Conservation (phyloP, 1,140 invertebrate species). For the Dendroctonus ponderosae region DNA sequence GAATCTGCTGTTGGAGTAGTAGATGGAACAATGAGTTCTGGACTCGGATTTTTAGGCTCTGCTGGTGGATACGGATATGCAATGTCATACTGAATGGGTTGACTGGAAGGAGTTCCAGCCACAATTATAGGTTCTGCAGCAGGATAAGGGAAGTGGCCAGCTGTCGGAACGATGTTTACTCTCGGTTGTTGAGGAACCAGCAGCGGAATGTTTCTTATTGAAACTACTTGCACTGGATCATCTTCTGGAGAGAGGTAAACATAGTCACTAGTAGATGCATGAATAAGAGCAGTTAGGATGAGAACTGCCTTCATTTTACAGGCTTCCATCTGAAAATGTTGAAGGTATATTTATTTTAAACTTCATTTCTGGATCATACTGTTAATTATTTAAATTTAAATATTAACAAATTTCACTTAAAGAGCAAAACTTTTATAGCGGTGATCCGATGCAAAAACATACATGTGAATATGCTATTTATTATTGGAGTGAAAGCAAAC, state of each 20-base stretch:
- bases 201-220: background rate
- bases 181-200: background rate
- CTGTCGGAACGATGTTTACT: background rate
- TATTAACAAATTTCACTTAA: too few relatives aligned
- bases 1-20: too few relatives aligned
- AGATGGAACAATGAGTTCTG: background rate
- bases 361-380: too few relatives aligned
- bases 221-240: background rate
- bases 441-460: too few relatives aligned
- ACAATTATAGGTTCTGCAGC: conserved; percentile 6
- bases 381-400: too few relatives aligned
- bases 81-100: background rate
- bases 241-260: background rate
- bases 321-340: background rate
- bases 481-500: too few relatives aligned
- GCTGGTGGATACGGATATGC: conserved; percentile 13
- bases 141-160: background rate
- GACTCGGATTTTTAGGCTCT: background rate
- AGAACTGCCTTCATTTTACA: background rate
- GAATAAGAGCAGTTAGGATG: background rate
- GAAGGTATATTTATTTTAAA: background rate
- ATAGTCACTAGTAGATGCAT: background rate
- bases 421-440: too few relatives aligned
- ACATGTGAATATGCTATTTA: too few relatives aligned
- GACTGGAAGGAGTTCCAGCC: background rate